Evolutionary conservation across 2,888 invertebrate species (phyloP).

Genomic region (Notodonta dromedarius): DNA sequence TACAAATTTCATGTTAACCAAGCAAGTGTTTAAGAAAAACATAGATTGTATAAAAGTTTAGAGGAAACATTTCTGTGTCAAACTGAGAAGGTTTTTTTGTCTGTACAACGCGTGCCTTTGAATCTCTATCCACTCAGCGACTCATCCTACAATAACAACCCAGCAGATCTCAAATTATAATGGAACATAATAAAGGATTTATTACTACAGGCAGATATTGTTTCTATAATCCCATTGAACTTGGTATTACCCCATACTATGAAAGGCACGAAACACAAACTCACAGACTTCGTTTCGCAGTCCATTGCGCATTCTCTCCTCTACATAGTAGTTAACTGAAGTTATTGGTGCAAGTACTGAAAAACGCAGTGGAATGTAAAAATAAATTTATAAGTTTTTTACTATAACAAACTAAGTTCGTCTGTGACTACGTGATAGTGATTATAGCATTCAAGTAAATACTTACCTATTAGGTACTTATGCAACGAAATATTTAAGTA

Average conservation of each 20-base stretch:
- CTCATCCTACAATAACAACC: constrained; percentile 35
- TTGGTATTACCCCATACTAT: constrained; percentile 2
- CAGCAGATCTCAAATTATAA: constrained; percentile 29
- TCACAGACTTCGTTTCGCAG: constrained; percentile 10
- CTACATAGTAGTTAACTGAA: constrained; percentile 2
- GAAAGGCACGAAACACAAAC: constrained; percentile 6
- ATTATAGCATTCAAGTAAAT: too few relatives aligned
- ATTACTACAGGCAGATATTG: constrained; percentile 22
- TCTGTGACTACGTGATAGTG: too few relatives aligned
- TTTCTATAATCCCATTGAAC: constrained; percentile 20
- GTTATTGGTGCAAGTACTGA: constrained; percentile 11
- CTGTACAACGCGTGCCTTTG: constrained; percentile 11
- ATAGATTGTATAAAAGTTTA: too few relatives aligned
- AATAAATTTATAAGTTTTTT: constrained; percentile 23
- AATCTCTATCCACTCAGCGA: constrained; percentile 9
- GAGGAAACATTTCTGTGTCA: too few relatives aligned
- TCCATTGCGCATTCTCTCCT: constrained; percentile 5
- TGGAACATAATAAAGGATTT: constrained; percentile 28
- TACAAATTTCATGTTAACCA: too few relatives aligned
- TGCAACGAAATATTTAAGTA: too few relatives aligned
- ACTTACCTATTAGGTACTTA: too few relatives aligned
- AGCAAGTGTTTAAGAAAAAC: too few relatives aligned
- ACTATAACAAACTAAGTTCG: too few relatives aligned
- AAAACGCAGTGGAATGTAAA: constrained; percentile 32
- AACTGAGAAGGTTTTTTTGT: background rate